phyloP scores from a whole-genome alignment of 2,797 vertebrate species.

The Choloepus didactylus region DNA sequence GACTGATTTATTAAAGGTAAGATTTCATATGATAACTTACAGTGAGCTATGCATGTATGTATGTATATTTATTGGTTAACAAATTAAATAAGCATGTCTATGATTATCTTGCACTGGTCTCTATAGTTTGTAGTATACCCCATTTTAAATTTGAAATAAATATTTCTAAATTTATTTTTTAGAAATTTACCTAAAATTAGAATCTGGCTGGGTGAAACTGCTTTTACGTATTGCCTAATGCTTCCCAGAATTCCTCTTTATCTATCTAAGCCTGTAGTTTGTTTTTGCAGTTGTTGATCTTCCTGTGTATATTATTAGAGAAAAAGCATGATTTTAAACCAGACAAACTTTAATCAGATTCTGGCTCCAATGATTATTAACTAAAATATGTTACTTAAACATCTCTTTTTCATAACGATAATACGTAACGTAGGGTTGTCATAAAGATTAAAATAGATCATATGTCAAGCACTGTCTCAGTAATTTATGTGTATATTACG shows the following conservation, averaged over 20 bases:
- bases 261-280: background rate
- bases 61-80: slow-evolving; percentile 38
- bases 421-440: background rate
- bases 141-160: slow-evolving; percentile 52
- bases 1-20: slow-evolving; percentile 90
- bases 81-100: slow-evolving; percentile 40
- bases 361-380: slow-evolving; percentile 24
- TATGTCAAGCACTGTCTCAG: background rate
- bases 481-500: background rate
- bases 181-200: slow-evolving; percentile 33
- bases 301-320: slow-evolving; percentile 31
- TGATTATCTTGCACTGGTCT: slow-evolving; percentile 41
- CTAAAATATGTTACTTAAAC: slow-evolving; percentile 52
- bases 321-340: slow-evolving; percentile 56
- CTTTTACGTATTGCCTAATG: background rate
- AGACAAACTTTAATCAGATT: background rate
- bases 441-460: slow-evolving; percentile 36
- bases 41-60: background rate
- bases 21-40: slow-evolving; percentile 65
- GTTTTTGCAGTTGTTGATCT: slow-evolving; percentile 41
- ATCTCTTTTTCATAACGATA: background rate
- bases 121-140: background rate
- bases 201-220: slow-evolving; percentile 17
- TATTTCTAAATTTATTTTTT: slow-evolving; percentile 43
- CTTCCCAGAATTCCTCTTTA: background rate